Evolutionary conservation across 2,888 invertebrate genomes (phyloP).

Genomic region (Morinoia aosen): DNA sequence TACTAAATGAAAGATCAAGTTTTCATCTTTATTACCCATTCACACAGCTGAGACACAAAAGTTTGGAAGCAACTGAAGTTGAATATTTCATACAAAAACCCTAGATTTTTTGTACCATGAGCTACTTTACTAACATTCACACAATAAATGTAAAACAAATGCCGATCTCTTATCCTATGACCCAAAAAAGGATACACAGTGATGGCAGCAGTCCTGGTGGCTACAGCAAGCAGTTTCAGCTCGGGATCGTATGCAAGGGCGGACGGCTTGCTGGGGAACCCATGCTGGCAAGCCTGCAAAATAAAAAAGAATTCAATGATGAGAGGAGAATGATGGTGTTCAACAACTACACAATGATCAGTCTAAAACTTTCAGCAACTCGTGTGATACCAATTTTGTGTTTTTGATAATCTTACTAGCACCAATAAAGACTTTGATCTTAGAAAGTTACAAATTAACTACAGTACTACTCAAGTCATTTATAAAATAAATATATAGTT

Average conservation of each 20-base stretch:
- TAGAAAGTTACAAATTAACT: too few relatives aligned
- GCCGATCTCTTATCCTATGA: neutral
- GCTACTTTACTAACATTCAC: neutral
- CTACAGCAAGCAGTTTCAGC: constrained; percentile 89
- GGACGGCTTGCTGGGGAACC: constrained; percentile 96
- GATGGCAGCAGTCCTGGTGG: constrained; percentile 92
- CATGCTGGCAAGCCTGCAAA: constrained; percentile 93
- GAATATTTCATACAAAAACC: neutral
- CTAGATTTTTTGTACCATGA: too few relatives aligned
- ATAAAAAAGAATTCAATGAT: constrained; percentile 62
- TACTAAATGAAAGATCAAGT: too few relatives aligned
- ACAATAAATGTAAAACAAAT: neutral
- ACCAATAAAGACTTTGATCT: too few relatives aligned
- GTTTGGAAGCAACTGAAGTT: neutral
- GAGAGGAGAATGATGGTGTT: constrained; percentile 48
- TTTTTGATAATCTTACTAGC: too few relatives aligned
- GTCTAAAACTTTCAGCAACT: too few relatives aligned
- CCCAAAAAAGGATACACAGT: constrained; percentile 79
- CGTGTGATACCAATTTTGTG: too few relatives aligned
- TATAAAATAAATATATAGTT: too few relatives aligned
- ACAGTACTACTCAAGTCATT: too few relatives aligned
- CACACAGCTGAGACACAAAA: too few relatives aligned
- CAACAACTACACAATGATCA: neutral
- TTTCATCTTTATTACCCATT: too few relatives aligned
- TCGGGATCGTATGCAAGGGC: constrained; percentile 93